A percentile compares a stretch with the other conserved stretches of the same genome.
phyloP scores from a whole-genome alignment of 2,888 invertebrate genomes.

The Coelogynopora nodosa region DNA sequence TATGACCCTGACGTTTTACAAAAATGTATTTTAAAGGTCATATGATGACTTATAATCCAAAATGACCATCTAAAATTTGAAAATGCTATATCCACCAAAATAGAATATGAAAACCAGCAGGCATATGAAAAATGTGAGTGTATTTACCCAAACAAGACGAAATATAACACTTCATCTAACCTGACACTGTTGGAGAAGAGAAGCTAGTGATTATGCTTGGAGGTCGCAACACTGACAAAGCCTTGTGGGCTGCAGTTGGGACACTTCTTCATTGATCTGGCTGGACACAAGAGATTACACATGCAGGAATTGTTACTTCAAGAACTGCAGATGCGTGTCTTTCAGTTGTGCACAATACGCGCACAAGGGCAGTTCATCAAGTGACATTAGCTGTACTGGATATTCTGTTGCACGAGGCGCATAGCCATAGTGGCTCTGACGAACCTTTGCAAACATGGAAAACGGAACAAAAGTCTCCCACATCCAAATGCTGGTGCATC shows the following conservation, averaged over 20 bases:
- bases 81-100: too few species aligned
- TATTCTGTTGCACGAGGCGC: neutral
- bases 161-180: too few species aligned
- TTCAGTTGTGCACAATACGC: neutral
- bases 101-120: too few species aligned
- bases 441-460: neutral
- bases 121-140: too few species aligned
- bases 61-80: too few species aligned
- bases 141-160: too few species aligned
- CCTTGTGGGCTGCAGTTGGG: neutral
- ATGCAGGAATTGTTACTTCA: neutral
- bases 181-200: neutral
- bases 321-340: neutral
- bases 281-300: neutral
- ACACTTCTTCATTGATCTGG: neutral
- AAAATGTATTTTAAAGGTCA: too few species aligned
- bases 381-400: neutral
- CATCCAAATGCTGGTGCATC: neutral
- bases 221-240: neutral
- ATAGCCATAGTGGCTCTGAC: neutral
- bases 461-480: neutral
- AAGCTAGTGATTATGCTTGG: neutral
- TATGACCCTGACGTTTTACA: too few species aligned
- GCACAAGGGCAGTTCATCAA: neutral
- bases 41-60: too few species aligned